Evolutionary conservation across 2,888 invertebrate genomes (phyloP).

Genomic region (Pseudanteris insignis): DNA sequence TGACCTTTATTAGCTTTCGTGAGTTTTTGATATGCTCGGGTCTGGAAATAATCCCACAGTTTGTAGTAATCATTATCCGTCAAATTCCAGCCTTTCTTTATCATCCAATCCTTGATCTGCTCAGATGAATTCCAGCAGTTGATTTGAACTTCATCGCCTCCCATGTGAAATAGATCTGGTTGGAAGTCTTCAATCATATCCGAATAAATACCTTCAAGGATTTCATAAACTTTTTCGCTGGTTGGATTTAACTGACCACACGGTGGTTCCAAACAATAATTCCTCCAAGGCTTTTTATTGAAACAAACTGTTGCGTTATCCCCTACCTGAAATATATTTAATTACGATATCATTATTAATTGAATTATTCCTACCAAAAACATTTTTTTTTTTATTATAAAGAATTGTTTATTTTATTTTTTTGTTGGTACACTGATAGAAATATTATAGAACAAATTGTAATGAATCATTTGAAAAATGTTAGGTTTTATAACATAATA

Average conservation of each 20-base stretch:
- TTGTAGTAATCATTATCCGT: slow-evolving; percentile 64
- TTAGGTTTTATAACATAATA: too few relatives aligned
- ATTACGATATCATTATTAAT: too few relatives aligned
- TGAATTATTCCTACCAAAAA: too few relatives aligned
- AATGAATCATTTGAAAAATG: too few relatives aligned
- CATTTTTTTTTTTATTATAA: too few relatives aligned
- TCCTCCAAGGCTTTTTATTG: slow-evolving; percentile 77
- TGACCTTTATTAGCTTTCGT: slow-evolving; percentile 69
- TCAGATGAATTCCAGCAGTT: slow-evolving; percentile 81
- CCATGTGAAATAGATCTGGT: slow-evolving; percentile 87
- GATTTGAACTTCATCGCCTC: slow-evolving; percentile 80
- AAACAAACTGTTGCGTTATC: slow-evolving; percentile 60
- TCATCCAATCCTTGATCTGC: slow-evolving; percentile 77
- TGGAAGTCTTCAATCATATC: slow-evolving; percentile 79
- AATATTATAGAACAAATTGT: too few relatives aligned
- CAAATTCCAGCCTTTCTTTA: slow-evolving; percentile 72
- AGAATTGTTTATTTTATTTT: too few relatives aligned
- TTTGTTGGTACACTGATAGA: too few relatives aligned
- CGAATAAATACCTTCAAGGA: slow-evolving; percentile 76
- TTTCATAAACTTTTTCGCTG: slow-evolving; percentile 75
- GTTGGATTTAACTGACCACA: slow-evolving; percentile 86
- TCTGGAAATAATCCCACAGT: slow-evolving; percentile 72
- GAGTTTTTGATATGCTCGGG: slow-evolving; percentile 71
- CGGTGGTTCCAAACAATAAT: slow-evolving; percentile 82
- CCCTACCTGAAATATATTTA: slow-evolving; percentile 51